Evolutionary conservation across 2,797 vertebrate species (phyloP).

Genomic region (Erethizon dorsatum): DNA sequence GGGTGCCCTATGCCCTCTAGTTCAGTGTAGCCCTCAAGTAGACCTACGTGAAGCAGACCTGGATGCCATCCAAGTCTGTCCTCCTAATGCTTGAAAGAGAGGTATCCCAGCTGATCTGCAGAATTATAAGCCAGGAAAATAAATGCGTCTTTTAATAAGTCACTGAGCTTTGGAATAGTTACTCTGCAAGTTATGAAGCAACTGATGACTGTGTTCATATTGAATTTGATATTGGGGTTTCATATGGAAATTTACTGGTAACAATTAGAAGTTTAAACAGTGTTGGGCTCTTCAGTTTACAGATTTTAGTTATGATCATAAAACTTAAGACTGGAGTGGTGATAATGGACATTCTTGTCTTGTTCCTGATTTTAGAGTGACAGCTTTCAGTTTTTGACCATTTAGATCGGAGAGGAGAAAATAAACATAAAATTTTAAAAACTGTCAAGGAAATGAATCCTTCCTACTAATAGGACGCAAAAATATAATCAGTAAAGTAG

Average conservation of each 20-base stretch:
- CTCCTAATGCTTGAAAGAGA: neutral
- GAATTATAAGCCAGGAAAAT: neutral
- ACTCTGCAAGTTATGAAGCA: neutral
- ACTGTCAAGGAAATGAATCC: neutral
- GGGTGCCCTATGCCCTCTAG: rapidly evolving
- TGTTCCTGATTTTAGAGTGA: no score
- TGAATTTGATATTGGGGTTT: neutral
- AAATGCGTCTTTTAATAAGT: neutral
- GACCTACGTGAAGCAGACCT: neutral
- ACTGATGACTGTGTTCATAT: neutral
- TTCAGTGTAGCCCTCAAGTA: neutral
- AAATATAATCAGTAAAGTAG: neutral
- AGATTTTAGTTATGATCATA: neutral
- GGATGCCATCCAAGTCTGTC: neutral
- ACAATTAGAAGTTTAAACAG: neutral
- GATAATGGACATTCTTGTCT: no score
- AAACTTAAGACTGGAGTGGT: neutral
- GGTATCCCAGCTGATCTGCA: neutral
- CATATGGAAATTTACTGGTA: neutral
- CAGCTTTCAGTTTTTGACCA: no score
- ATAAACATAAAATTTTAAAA: neutral
- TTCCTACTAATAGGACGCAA: neutral
- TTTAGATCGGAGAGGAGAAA: neutral
- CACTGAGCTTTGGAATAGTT: neutral
- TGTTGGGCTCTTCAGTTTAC: neutral